Base-by-base conservation (phyloP, 2,113 vertebrate species). In the Carassius auratus region DNA sequence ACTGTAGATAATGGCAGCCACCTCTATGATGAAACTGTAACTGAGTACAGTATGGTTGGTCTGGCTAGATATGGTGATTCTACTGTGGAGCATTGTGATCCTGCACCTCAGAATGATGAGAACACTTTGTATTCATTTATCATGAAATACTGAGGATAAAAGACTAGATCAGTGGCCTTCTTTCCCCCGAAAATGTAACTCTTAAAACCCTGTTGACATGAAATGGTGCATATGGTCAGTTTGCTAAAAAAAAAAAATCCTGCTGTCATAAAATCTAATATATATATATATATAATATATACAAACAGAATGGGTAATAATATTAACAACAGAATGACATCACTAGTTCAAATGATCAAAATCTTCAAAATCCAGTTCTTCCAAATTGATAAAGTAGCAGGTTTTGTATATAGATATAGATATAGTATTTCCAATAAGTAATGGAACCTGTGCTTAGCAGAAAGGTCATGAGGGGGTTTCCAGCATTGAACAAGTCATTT, bases 11-110 rank as follows among this genome's bases (percentile, higher is more conserved):
- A 85, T n/a, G 21, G 69, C 76, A 45, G 3, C 23, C 83, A 88
- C 57, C 36, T 88, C 69, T 88, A 88, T 62, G 64, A 81, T 77
- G 86, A 88, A 55, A 59, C 82, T 2, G 3, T 30, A 4, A 48
- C 8, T 8, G 79, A 57, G n/a, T 26, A 83, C 8, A 75, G 42
- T 71, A 62, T 50, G 15, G 66, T 17, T 73, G 81, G 50, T 55
- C 26, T 12, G 33, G 13, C 15, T 71, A 12, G 3, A 59, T 26
- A 80, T 42, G n/a, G 19, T 0, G 33, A 2, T 30, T 45, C 14
- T 57, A 62, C 36, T 0, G 59, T 64, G 59, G 19, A 80, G 13
- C 3, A 45, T 14, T 64, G 55, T 80, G 6, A 8, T 48, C n/a
- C 21, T 64, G 19, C 59, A 26, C 59, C 78, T 26, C 33, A 62